Percentiles rank a stretch among this genome's conserved stretches.
Conservation (phyloP, 1,140 invertebrate species). For the Trichonephila inaurata region DNA sequence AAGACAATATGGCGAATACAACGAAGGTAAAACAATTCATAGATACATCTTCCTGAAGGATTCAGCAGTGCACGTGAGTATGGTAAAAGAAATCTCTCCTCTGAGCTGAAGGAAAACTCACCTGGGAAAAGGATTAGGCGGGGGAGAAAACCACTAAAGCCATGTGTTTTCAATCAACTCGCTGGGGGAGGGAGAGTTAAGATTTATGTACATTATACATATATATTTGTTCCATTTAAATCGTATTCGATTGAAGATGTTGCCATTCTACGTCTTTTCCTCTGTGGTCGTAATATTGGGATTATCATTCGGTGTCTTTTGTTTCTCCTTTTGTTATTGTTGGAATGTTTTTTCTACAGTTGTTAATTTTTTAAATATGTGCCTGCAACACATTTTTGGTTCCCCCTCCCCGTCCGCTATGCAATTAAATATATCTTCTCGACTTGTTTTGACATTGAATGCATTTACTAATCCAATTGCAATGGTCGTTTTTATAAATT, state of each 20-base stretch:
- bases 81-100: neutral
- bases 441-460: no score
- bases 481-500: no score
- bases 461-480: no score
- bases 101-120: neutral
- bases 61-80: neutral
- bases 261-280: neutral
- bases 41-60: neutral
- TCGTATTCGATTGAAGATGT: neutral
- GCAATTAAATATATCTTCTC: no score
- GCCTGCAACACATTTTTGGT: no score
- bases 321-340: neutral
- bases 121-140: neutral
- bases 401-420: no score
- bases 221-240: neutral
- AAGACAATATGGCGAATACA: neutral
- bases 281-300: neutral
- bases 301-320: neutral
- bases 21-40: neutral
- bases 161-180: slow-evolving; percentile 32
- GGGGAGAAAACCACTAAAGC: neutral
- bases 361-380: neutral
- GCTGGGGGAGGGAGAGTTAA: neutral
- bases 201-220: neutral
- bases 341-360: neutral